Percentiles rank a stretch among this genome's conserved stretches.
Conservation (phyloP, 2,797 vertebrate species). For the Squalus acanthias region DNA sequence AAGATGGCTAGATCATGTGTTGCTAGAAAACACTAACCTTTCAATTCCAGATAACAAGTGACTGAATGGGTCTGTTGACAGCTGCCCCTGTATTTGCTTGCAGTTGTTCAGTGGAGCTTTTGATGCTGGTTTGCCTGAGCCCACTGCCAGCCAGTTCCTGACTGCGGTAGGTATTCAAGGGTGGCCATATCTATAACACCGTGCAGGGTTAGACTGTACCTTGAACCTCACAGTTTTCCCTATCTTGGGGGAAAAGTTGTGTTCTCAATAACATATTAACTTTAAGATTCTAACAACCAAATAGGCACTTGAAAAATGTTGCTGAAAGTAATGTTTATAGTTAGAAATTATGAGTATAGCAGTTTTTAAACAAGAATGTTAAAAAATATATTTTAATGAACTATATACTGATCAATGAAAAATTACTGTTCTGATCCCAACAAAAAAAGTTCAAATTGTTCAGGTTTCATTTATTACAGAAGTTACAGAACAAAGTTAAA, state of each 20-base stretch:
- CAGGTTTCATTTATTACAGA: neutral
- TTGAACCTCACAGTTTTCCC: slow-evolving; percentile 12
- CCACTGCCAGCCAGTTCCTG: slow-evolving; percentile 39
- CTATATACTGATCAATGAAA: neutral
- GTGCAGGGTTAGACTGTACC: slow-evolving; percentile 9
- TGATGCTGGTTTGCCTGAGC: slow-evolving; percentile 37
- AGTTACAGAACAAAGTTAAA: neutral
- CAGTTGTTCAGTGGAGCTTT: slow-evolving; percentile 40
- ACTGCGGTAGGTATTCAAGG: slow-evolving; percentile 42
- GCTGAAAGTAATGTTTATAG: neutral
- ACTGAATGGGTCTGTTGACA: slow-evolving; percentile 42
- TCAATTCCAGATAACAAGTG: slow-evolving; percentile 40
- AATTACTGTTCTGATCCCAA: neutral
- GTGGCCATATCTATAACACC: slow-evolving; percentile 33
- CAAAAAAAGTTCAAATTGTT: neutral
- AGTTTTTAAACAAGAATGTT: neutral
- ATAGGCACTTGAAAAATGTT: neutral
- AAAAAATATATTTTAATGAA: neutral
- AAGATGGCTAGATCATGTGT: slow-evolving; percentile 40
- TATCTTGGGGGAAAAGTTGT: neutral
- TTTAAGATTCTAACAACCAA: neutral
- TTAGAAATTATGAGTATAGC: neutral
- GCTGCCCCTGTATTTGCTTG: slow-evolving; percentile 39
- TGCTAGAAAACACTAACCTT: slow-evolving; percentile 38
- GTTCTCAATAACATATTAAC: neutral